phyloP scores from a whole-genome alignment of 1,140 invertebrate species.

The Drosophila chauvacae region DNA sequence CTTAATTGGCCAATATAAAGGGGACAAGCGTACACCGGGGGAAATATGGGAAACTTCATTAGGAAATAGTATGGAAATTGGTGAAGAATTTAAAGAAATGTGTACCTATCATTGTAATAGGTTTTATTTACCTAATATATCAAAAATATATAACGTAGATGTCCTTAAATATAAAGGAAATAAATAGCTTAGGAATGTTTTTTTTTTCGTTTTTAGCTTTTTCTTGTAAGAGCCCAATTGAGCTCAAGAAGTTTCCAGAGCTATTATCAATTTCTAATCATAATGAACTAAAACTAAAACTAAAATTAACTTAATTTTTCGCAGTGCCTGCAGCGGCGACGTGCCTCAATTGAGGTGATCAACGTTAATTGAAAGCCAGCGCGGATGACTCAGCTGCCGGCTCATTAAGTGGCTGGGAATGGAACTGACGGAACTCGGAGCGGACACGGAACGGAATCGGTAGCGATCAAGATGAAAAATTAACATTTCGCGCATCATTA shows the following conservation, averaged over 20 bases:
- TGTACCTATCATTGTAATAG: neutral
- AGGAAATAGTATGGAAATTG: neutral
- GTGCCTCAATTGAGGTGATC: constrained; percentile 82
- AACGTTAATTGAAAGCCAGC: constrained; percentile 80
- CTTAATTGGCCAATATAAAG: constrained; percentile 64
- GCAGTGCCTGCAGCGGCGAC: constrained; percentile 48
- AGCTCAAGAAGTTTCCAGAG: neutral
- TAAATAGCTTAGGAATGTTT: neutral
- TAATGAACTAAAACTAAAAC: rapidly evolving
- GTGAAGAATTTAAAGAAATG: neutral
- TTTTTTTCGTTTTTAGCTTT: too few species aligned
- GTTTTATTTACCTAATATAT: too few species aligned
- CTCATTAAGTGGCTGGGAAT: constrained; percentile 67
- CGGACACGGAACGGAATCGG: constrained; percentile 11
- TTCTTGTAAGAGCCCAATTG: neutral
- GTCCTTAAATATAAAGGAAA: neutral
- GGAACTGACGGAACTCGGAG: constrained; percentile 8
- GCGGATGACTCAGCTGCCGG: constrained; percentile 67
- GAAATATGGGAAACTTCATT: neutral
- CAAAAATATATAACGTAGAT: too few species aligned
- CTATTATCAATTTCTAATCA: neutral
- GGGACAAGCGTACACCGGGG: constrained; percentile 22
- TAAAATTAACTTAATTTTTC: neutral
- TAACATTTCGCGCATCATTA: constrained; percentile 82
- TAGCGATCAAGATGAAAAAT: constrained; percentile 75